phyloP scores from a whole-genome alignment of 2,113 vertebrate genomes.

The Bubalus kerabau region DNA sequence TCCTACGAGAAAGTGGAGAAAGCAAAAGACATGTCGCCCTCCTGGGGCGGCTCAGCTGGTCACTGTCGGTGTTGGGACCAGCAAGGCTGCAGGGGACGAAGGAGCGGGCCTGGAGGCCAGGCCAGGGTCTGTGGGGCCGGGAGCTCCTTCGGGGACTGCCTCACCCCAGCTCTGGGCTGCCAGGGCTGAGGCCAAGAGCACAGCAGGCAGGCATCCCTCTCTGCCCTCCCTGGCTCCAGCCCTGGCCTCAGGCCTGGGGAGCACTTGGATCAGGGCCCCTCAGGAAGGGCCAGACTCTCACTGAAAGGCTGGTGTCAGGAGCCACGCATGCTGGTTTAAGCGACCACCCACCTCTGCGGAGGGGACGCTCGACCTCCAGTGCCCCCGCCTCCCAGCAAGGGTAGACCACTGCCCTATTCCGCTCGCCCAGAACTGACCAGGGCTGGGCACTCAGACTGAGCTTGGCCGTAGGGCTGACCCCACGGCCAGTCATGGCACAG shows the following conservation, averaged over 20 bases:
- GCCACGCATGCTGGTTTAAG: background rate
- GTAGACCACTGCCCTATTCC: rapidly evolving
- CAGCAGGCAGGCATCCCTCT: too few species aligned
- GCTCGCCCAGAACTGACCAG: background rate
- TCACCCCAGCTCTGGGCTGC: background rate
- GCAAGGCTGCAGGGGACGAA: background rate
- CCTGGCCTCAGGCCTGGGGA: background rate
- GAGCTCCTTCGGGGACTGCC: background rate
- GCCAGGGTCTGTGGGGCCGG: background rate
- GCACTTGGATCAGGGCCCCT: background rate
- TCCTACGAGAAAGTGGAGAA: background rate
- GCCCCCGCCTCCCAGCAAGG: background rate
- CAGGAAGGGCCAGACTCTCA: background rate
- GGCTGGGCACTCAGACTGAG: background rate
- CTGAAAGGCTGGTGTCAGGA: background rate
- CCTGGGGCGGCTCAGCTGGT: background rate
- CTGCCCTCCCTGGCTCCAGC: background rate
- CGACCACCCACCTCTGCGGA: background rate
- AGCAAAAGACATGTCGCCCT: rapidly evolving
- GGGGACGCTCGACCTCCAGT: background rate
- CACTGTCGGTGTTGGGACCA: rapidly evolving
- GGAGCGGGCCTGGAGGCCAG: rapidly evolving
- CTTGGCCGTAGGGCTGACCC: background rate
- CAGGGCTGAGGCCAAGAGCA: background rate
- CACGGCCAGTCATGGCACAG: background rate